A percentile compares a stretch with the other conserved stretches of the same genome.
Evolutionary conservation across 2,797 vertebrate genomes (phyloP).

Genomic region (Buphagus erythrorhynchus): DNA sequence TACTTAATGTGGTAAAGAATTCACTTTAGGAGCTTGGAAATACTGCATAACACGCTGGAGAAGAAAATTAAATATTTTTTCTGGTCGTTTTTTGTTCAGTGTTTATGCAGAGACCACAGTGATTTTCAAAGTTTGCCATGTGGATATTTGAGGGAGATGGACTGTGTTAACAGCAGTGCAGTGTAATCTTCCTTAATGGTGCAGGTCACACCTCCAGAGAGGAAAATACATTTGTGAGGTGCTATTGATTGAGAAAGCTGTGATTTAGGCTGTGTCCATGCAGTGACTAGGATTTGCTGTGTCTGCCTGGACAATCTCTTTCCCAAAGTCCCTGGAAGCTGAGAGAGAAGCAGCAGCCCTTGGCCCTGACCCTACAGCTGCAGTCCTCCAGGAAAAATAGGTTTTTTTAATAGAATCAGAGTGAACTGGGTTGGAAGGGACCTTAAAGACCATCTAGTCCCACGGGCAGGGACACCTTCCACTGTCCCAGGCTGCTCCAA

Average conservation of each 20-base stretch:
- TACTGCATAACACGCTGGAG: neutral
- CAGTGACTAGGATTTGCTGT: neutral
- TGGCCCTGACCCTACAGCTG: neutral
- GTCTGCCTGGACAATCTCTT: neutral
- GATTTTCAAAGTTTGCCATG: neutral
- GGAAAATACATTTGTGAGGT: neutral
- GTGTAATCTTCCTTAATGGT: neutral
- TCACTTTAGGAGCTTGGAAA: neutral
- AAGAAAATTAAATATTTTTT: neutral
- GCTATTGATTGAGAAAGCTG: neutral
- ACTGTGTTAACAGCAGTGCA: neutral
- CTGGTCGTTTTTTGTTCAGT: neutral
- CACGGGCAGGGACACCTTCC: accelerated
- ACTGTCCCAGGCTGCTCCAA: neutral
- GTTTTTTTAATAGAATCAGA: neutral
- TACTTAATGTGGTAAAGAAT: neutral
- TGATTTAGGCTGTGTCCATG: neutral
- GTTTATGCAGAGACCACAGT: neutral
- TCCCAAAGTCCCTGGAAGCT: neutral
- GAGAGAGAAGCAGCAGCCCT: neutral
- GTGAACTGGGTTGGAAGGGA: neutral
- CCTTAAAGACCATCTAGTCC: neutral
- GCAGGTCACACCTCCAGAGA: neutral
- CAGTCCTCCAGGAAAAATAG: neutral
- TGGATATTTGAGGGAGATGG: neutral